Percentiles rank a stretch among this genome's conserved stretches.
phyloP scores from a whole-genome alignment of 2,113 vertebrate genomes.

The Herpetotheres cachinnans region DNA sequence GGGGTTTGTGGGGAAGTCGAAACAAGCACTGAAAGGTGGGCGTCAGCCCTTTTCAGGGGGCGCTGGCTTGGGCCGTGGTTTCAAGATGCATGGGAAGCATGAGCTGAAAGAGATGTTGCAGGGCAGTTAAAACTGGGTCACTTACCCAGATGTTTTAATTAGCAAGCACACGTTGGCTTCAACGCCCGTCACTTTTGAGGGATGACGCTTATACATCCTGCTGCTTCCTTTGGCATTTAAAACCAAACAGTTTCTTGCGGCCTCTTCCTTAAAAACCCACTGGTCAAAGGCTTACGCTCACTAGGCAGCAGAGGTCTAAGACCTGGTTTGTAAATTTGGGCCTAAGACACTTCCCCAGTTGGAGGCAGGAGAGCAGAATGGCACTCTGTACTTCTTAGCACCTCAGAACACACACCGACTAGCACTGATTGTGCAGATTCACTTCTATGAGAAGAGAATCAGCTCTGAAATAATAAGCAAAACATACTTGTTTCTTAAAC shows the following conservation, averaged over 20 bases:
- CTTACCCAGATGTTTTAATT: neutral
- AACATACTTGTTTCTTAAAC: neutral
- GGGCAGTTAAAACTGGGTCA: neutral
- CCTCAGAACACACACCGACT: accelerated
- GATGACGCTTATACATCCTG: neutral
- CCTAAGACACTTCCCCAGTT: accelerated
- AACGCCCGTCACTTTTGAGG: neutral
- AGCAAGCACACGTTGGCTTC: neutral
- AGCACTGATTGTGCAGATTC: neutral
- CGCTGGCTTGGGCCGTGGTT: neutral
- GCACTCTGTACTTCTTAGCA: neutral
- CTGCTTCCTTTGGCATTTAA: neutral
- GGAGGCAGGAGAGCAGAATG: neutral
- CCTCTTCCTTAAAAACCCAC: neutral
- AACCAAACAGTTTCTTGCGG: neutral
- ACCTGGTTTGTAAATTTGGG: neutral
- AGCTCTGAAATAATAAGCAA: neutral
- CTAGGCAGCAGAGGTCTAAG: neutral
- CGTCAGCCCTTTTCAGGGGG: neutral
- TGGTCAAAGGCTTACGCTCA: neutral
- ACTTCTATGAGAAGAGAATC: neutral
- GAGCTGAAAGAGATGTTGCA: neutral
- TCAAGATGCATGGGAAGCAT: neutral
- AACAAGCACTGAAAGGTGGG: neutral
- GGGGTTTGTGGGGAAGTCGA: neutral